Conservation (phyloP, 30 jellyfish, hydroid and myxozoan species). For the Rhopilema esculentum region DNA sequence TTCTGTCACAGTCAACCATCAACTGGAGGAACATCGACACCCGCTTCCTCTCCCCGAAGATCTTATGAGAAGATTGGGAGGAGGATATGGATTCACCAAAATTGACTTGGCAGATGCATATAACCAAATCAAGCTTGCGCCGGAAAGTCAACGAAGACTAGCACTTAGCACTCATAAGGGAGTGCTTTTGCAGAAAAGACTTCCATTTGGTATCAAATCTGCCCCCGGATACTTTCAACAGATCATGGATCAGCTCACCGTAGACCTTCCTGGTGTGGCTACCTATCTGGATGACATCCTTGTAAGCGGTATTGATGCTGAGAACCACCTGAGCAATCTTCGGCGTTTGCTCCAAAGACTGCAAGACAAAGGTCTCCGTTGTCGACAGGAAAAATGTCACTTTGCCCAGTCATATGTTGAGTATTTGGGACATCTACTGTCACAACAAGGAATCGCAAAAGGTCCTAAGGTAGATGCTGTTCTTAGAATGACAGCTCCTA, state of each 20-base stretch:
- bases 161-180: too few relatives aligned
- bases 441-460: constrained; percentile 23
- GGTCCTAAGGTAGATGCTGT: too few relatives aligned
- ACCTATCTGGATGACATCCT: too few relatives aligned
- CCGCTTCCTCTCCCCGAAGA: constrained; percentile 50
- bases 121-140: too few relatives aligned
- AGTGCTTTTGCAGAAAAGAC: constrained; percentile 44
- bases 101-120: too few relatives aligned
- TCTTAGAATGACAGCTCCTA: constrained; percentile 6
- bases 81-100: too few relatives aligned
- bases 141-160: too few relatives aligned
- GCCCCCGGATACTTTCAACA: constrained; percentile 49
- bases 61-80: constrained; percentile 37
- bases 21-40: constrained; percentile 27
- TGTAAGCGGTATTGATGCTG: too few relatives aligned
- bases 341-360: constrained; percentile 11
- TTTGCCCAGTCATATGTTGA: constrained; percentile 25
- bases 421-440: constrained; percentile 30
- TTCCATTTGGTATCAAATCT: constrained; percentile 49
- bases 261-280: too few relatives aligned
- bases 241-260: constrained; percentile 20
- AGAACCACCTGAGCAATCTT: too few relatives aligned
- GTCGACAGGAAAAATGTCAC: constrained; percentile 31
- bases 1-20: too few relatives aligned
- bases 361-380: constrained; percentile 28